Conservation (phyloP, 2,888 invertebrate species). For the Agelastica alni region DNA sequence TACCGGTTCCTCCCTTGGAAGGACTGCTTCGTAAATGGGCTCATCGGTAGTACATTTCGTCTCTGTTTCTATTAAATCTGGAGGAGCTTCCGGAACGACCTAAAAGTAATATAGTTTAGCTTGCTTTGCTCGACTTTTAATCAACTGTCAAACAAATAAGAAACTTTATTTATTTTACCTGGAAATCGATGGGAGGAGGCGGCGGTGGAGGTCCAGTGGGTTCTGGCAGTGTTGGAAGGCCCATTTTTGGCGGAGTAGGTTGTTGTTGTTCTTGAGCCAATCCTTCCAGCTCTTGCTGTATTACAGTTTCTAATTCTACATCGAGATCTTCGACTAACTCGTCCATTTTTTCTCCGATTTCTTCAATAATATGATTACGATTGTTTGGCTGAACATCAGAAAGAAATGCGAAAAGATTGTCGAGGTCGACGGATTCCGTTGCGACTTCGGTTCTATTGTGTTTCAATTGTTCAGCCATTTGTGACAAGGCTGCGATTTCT, state of each 20-base stretch:
- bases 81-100: slow-evolving; percentile 31
- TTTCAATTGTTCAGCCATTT: slow-evolving; percentile 74
- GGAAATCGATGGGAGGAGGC: slow-evolving; percentile 61
- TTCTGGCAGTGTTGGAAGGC: slow-evolving; percentile 71
- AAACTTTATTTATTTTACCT: too few species aligned
- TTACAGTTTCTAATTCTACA: slow-evolving; percentile 72
- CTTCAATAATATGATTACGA: slow-evolving; percentile 70
- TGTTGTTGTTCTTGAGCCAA: slow-evolving; percentile 53
- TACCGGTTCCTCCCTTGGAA: slow-evolving; percentile 66
- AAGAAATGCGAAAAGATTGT: slow-evolving; percentile 87
- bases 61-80: slow-evolving; percentile 32
- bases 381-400: slow-evolving; percentile 72
- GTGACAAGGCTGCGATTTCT: slow-evolving; percentile 71
- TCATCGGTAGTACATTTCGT: slow-evolving; percentile 58
- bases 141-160: too few species aligned
- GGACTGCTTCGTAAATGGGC: slow-evolving; percentile 85
- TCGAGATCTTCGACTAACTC: slow-evolving; percentile 80
- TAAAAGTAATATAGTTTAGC: slow-evolving; percentile 8
- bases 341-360: slow-evolving; percentile 84
- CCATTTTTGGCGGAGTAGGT: slow-evolving; percentile 58
- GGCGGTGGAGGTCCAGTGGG: slow-evolving; percentile 68
- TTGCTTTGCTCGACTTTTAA: too few species aligned
- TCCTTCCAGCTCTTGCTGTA: slow-evolving; percentile 66
- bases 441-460: slow-evolving; percentile 60
- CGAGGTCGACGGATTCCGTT: slow-evolving; percentile 80